phyloP scores from a whole-genome alignment of 2,888 invertebrate genomes.

The Geophilus truncorum region DNA sequence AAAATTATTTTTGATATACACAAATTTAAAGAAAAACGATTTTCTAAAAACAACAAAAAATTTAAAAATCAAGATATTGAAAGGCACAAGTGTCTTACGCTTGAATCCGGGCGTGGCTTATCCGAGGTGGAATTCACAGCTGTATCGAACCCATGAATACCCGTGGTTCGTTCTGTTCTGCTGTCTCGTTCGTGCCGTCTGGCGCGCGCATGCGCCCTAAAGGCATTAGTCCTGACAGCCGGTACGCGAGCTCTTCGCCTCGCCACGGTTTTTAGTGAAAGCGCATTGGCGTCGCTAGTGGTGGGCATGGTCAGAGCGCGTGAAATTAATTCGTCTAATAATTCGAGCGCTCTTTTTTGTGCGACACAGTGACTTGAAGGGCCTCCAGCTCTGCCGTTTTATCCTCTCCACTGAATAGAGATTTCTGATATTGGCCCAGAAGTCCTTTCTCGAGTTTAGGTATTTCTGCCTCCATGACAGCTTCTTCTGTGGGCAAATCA shows the following conservation, averaged over 20 bases:
- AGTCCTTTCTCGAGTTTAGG: constrained; percentile 9
- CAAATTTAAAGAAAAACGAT: too few species aligned
- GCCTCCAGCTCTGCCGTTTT: constrained; percentile 8
- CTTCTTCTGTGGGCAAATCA: background rate
- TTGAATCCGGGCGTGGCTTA: background rate
- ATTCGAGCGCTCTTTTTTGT: constrained; percentile 29
- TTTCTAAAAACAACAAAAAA: too few species aligned
- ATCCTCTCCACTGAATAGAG: background rate
- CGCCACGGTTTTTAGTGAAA: background rate
- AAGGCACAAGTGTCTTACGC: background rate
- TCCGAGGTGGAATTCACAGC: background rate
- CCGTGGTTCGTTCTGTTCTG: background rate
- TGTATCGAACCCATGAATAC: background rate
- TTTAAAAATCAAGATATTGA: too few species aligned
- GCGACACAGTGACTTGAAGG: background rate
- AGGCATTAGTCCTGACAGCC: background rate
- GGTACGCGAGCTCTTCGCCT: constrained; percentile 5
- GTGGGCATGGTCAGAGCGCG: constrained; percentile 11
- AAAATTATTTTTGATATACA: too few species aligned
- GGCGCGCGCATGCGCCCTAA: constrained; percentile 28
- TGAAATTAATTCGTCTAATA: constrained; percentile 20
- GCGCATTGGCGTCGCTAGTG: background rate
- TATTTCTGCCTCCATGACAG: constrained; percentile 30
- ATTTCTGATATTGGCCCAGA: constrained; percentile 10
- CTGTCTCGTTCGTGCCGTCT: constrained; percentile 1